Percentiles rank a stretch among this genome's conserved stretches.
These are phyloP conservation scores for Poecilia velifera DNA, from an alignment of 2,797 vertebrate species.

Conservation along the genomic window DNA sequence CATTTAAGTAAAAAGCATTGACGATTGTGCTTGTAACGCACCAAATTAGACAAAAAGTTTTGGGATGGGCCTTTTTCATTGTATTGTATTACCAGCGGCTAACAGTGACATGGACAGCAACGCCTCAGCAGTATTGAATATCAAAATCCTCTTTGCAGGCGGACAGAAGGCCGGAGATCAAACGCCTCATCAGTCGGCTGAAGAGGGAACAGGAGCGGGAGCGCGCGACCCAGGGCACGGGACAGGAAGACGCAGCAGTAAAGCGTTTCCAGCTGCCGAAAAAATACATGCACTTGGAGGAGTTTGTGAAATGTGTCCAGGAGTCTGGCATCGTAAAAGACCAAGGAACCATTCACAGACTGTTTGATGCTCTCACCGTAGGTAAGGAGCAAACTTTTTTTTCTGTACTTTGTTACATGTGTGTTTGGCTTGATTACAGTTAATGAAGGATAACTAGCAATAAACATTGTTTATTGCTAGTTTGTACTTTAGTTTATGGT, in stretches of 20 bases:
- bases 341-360: conserved; percentile 83
- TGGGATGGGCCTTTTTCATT: background rate
- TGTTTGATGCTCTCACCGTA: conserved; percentile 93
- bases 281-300: conserved; percentile 89
- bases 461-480: background rate
- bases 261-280: conserved; percentile 93
- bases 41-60: background rate
- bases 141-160: conserved; percentile 56
- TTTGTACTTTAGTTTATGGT: background rate
- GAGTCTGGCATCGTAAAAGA: conserved; percentile 96
- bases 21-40: background rate
- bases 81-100: background rate
- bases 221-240: conserved; percentile 59
- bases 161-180: conserved; percentile 85
- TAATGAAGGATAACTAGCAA: background rate
- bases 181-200: conserved; percentile 86
- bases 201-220: conserved; percentile 86
- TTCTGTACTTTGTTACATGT: background rate
- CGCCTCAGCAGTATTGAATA: background rate
- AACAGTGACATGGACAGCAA: background rate
- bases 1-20: background rate
- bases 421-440: background rate
- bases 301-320: conserved; percentile 92
- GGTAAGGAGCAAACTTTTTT: conserved; percentile 71
- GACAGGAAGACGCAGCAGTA: conserved; percentile 69